Evolutionary conservation across 2,797 vertebrate genomes (phyloP).

Genomic region (Pterois miles): DNA sequence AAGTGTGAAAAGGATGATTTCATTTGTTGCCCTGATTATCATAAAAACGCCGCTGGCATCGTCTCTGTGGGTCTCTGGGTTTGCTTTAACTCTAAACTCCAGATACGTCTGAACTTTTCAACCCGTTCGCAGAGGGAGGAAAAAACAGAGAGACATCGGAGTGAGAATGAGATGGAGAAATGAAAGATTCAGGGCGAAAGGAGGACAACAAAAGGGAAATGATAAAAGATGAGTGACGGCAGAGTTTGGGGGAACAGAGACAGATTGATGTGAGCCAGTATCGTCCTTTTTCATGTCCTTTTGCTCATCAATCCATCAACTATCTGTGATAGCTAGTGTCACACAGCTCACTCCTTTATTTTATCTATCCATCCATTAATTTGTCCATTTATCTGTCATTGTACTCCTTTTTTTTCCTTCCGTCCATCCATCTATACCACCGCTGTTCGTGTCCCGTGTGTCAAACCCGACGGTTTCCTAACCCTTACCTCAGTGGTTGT

Average conservation of each 20-base stretch:
- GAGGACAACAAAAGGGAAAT: neutral
- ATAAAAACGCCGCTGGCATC: neutral
- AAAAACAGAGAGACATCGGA: neutral
- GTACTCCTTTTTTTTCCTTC: neutral
- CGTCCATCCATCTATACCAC: neutral
- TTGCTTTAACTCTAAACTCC: neutral
- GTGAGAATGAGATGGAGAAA: neutral
- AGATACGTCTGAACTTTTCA: slow-evolving; percentile 28
- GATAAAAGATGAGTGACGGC: neutral
- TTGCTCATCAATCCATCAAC: too few species aligned
- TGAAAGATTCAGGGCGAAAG: neutral
- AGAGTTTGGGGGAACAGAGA: neutral
- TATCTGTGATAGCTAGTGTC: too few species aligned
- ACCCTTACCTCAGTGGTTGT: too few species aligned
- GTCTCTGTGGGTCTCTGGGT: neutral
- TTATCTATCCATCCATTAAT: neutral
- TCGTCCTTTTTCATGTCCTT: neutral
- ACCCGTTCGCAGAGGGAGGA: neutral
- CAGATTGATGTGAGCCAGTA: neutral
- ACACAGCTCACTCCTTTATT: neutral
- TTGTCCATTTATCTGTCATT: neutral
- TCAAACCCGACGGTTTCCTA: too few species aligned
- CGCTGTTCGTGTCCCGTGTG: too few species aligned
- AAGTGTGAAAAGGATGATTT: neutral
- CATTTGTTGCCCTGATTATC: neutral